Evolutionary conservation across 1,140 invertebrate species (phyloP).

Genomic region (Macrosteles quadrilineatus): DNA sequence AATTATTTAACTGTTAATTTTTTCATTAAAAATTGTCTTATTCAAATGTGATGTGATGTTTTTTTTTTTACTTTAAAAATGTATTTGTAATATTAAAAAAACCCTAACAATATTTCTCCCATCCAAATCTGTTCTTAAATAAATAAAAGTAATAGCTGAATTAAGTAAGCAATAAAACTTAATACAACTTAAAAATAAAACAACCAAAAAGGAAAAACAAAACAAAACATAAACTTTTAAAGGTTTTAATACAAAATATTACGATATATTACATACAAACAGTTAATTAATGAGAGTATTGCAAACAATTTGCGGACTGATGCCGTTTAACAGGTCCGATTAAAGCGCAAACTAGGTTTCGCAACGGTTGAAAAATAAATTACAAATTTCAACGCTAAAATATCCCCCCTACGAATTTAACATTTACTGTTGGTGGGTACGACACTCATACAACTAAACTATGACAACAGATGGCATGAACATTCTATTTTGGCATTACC

Average conservation of each 20-base stretch:
- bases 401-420: conserved; percentile 21
- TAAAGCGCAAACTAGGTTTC: conserved; percentile 14
- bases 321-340: conserved; percentile 2
- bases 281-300: conserved; percentile 25
- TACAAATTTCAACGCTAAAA: conserved; percentile 21
- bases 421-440: conserved; percentile 20
- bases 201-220: conserved; percentile 8
- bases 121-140: too few species aligned
- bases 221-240: neutral
- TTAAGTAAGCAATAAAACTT: too few species aligned
- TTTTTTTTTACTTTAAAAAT: too few species aligned
- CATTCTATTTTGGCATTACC: conserved; percentile 23
- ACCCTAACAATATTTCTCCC: too few species aligned
- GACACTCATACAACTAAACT: conserved; percentile 25
- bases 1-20: too few species aligned
- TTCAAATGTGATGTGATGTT: too few species aligned
- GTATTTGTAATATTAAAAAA: too few species aligned
- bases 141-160: too few species aligned
- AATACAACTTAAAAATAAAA: neutral
- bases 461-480: conserved; percentile 14
- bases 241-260: conserved; percentile 21
- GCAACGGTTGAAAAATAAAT: conserved; percentile 20
- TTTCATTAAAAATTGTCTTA: too few species aligned
- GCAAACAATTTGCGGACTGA: conserved; percentile 18
- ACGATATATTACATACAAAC: conserved; percentile 10